Evolutionary conservation across 92 coral and sea anemone species (phyloP).

Genomic region (Siderastrea siderea): DNA sequence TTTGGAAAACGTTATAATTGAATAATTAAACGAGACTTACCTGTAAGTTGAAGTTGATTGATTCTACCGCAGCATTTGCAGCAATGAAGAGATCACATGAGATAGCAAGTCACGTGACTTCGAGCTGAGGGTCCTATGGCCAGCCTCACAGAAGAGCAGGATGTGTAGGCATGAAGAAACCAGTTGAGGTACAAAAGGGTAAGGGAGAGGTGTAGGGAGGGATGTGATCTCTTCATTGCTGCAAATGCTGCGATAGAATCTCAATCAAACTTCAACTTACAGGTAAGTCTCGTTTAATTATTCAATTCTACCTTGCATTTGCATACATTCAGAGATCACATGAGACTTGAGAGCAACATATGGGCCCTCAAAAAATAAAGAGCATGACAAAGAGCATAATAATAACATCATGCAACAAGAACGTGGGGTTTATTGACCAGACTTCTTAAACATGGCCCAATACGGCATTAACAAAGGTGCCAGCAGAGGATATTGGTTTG

Average conservation of each 20-base stretch:
- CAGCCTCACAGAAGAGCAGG: no score
- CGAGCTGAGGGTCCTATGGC: no score
- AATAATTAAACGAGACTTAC: no score
- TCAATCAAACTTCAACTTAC: constrained; percentile 70
- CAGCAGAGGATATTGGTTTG: constrained; percentile 22
- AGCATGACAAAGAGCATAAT: background rate
- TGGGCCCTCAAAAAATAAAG: constrained; percentile 26
- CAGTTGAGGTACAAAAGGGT: no score
- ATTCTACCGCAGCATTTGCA: background rate
- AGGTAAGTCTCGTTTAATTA: constrained; percentile 39
- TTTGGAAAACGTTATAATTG: background rate
- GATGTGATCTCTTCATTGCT: constrained; percentile 72
- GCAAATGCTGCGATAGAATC: constrained; percentile 81
- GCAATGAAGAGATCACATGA: background rate
- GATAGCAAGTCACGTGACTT: background rate
- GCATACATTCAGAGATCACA: constrained; percentile 58
- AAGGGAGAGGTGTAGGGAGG: no score
- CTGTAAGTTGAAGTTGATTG: background rate
- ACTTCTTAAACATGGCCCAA: background rate
- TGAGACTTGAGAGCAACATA: constrained; percentile 58
- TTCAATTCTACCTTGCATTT: constrained; percentile 54
- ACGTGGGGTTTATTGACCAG: constrained; percentile 7
- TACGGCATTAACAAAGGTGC: constrained; percentile 38
- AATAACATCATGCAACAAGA: background rate
- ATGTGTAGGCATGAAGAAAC: no score